phyloP scores from a whole-genome alignment of 2,888 invertebrate genomes.

The Metopia argyrocephala region DNA sequence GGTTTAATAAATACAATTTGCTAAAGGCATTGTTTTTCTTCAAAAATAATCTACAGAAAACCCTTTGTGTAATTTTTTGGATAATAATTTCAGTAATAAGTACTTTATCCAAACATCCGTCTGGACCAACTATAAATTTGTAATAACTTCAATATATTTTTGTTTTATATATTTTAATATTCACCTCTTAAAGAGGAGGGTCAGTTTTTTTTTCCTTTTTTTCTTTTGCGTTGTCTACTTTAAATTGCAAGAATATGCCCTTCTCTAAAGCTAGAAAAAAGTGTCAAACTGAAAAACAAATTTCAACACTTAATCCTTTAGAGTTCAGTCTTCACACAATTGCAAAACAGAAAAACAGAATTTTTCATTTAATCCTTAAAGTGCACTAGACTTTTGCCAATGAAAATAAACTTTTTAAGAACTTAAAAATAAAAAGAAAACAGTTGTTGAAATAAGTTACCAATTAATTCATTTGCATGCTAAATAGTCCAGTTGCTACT shows the following conservation, averaged over 20 bases:
- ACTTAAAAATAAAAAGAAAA: conserved; percentile 21
- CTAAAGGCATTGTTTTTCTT: too few species aligned
- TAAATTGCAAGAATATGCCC: not conserved
- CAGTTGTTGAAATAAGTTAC: conserved; percentile 49
- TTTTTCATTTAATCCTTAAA: not conserved
- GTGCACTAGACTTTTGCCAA: conserved; percentile 34
- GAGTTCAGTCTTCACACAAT: conserved; percentile 21
- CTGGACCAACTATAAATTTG: too few species aligned
- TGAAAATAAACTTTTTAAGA: conserved; percentile 39
- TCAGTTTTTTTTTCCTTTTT: too few species aligned
- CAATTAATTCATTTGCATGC: conserved; percentile 71
- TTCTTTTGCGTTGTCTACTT: not conserved
- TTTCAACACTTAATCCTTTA: conserved; percentile 60
- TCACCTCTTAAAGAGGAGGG: too few species aligned
- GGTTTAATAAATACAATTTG: too few species aligned
- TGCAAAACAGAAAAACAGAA: conserved; percentile 10
- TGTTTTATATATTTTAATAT: too few species aligned
- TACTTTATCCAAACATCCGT: too few species aligned
- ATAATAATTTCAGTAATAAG: too few species aligned
- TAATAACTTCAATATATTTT: too few species aligned
- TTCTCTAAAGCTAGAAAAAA: conserved; percentile 26
- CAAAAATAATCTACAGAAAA: too few species aligned
- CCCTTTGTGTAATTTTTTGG: too few species aligned
- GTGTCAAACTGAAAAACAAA: conserved; percentile 52
- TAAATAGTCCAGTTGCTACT: conserved; percentile 59